Percentiles rank a stretch among this genome's conserved stretches.
phyloP scores from a whole-genome alignment of 1,140 invertebrate species.

The Leptestheria dahalacensis region DNA sequence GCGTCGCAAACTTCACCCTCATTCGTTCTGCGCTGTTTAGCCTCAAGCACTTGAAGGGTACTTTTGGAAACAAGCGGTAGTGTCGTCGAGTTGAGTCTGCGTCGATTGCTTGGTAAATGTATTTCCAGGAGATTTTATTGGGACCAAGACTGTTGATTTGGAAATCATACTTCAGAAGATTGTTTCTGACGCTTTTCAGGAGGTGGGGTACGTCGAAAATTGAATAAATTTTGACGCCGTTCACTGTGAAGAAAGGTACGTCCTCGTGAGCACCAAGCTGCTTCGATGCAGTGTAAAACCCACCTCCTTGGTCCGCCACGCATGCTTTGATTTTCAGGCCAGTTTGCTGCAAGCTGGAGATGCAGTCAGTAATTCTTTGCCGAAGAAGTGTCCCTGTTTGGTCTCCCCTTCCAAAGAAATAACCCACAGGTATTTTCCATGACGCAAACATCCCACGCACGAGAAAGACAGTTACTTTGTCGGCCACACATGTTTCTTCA shows the following conservation, averaged over 20 bases:
- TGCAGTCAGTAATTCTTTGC: not conserved
- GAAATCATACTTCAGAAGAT: not conserved
- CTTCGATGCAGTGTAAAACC: not conserved
- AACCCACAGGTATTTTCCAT: not conserved
- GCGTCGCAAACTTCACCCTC: not conserved
- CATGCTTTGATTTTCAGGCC: not conserved
- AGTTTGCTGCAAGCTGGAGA: not conserved
- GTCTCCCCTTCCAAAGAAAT: not conserved
- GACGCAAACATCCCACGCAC: not conserved
- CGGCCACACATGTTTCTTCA: not conserved
- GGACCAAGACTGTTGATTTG: not conserved
- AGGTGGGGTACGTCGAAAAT: not conserved
- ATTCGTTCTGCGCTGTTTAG: not conserved
- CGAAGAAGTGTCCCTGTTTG: not conserved
- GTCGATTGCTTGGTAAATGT: not conserved
- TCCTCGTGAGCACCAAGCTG: not conserved
- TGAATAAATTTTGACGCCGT: not conserved
- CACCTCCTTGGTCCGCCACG: not conserved
- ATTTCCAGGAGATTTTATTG: not conserved
- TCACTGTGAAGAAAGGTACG: not conserved
- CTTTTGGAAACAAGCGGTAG: not conserved
- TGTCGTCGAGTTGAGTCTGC: not conserved
- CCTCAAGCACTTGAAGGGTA: not conserved
- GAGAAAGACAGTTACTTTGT: not conserved
- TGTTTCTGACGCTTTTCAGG: not conserved